Conservation (phyloP, 2,113 vertebrate genomes). For the Calypte anna region DNA sequence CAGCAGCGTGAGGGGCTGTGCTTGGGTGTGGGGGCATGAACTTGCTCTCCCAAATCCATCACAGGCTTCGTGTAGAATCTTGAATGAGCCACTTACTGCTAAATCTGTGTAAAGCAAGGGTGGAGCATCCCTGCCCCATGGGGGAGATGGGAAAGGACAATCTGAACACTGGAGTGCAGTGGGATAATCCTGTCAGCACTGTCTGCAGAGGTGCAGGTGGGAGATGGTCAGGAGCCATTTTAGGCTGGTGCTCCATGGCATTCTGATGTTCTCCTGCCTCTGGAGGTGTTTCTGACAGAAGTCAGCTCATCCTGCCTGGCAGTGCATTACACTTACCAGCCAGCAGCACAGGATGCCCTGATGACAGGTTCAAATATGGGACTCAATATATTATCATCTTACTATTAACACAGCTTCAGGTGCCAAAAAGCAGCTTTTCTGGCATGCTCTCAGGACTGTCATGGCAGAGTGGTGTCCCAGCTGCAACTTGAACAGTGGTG, state of each 20-base stretch:
- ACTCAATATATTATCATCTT: neutral
- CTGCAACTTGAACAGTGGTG: neutral
- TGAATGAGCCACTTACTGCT: neutral
- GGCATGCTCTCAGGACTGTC: neutral
- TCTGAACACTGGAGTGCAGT: accelerated
- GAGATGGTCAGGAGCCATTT: neutral
- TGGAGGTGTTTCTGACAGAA: neutral
- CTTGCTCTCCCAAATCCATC: neutral
- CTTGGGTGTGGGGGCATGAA: neutral
- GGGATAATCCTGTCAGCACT: neutral
- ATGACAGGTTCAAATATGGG: neutral
- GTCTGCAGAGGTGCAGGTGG: neutral
- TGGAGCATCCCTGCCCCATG: neutral
- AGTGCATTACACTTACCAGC: neutral
- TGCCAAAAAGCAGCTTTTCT: constrained; percentile 4
- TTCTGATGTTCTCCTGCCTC: neutral
- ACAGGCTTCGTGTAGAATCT: neutral
- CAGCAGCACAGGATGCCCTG: neutral
- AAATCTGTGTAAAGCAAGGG: neutral
- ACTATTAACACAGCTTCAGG: neutral
- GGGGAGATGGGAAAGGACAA: neutral
- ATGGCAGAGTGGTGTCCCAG: neutral
- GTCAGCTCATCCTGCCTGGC: neutral
- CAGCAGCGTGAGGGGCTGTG: no score
- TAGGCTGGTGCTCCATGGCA: neutral